phyloP scores from a whole-genome alignment of 2,797 vertebrate genomes.

The Sebastes taczanowskii region DNA sequence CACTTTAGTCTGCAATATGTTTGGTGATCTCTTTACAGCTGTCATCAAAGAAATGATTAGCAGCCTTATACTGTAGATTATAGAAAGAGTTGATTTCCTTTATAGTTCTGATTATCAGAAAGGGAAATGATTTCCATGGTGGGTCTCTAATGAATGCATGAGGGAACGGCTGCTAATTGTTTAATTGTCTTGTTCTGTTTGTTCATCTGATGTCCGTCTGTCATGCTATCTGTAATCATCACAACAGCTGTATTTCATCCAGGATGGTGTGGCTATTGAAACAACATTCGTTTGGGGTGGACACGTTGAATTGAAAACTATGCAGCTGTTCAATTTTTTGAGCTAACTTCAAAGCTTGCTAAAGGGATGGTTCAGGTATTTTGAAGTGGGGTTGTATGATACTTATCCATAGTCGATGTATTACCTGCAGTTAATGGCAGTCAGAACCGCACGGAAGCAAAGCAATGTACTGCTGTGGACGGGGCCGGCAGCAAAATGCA shows the following conservation, averaged over 20 bases:
- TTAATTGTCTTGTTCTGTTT: conserved; percentile 78
- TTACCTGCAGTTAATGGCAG: too few relatives aligned
- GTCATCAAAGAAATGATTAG: conserved; percentile 72
- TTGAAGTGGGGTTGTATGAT: not conserved
- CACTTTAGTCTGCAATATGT: conserved; percentile 41
- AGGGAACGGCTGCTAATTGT: conserved; percentile 89
- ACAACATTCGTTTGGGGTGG: conserved; percentile 57
- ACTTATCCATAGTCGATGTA: too few relatives aligned
- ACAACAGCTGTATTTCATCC: conserved; percentile 76
- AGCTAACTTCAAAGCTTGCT: not conserved
- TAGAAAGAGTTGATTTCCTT: not conserved
- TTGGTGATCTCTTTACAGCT: conserved; percentile 48
- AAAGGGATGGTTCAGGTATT: too few relatives aligned
- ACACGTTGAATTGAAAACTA: conserved; percentile 21
- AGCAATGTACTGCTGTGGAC: too few relatives aligned
- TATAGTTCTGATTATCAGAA: conserved; percentile 15
- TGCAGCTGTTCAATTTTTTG: not conserved
- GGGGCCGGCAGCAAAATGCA: too few relatives aligned
- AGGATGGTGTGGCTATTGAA: conserved; percentile 50
- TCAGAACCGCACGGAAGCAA: too few relatives aligned
- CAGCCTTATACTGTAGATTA: conserved; percentile 48
- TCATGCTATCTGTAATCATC: conserved; percentile 57
- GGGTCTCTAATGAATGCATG: conserved; percentile 29
- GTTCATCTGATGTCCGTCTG: conserved; percentile 62
- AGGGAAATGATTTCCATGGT: conserved; percentile 6